These are phyloP conservation scores for Poecilia velifera DNA, from an alignment of 2,797 vertebrate species.

Conservation along the genomic window DNA sequence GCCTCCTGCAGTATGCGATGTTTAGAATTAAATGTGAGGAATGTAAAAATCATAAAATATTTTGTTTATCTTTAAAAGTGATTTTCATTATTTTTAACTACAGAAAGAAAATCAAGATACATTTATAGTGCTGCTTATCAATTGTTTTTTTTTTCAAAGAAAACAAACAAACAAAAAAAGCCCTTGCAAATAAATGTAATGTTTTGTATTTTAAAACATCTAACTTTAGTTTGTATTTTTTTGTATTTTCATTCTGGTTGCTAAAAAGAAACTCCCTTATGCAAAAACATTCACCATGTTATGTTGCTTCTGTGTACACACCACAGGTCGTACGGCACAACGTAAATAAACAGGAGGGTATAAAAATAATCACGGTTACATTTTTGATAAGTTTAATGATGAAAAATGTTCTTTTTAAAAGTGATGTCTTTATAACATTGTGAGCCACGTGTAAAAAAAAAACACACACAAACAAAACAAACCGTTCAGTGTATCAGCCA, in stretches of 20 bases:
- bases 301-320: neutral
- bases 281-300: neutral
- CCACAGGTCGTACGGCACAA: neutral
- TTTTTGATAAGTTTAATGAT: neutral
- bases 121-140: neutral
- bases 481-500: neutral
- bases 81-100: neutral
- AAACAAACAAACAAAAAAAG: neutral
- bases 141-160: neutral
- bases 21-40: neutral
- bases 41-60: neutral
- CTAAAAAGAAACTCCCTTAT: neutral
- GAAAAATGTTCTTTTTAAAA: neutral
- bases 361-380: neutral
- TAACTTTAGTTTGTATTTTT: neutral
- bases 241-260: neutral
- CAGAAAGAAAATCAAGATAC: neutral
- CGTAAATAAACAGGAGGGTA: neutral
- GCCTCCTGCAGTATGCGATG: neutral
- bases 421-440: neutral
- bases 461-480: neutral
- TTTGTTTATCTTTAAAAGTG: neutral
- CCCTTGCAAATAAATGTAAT: neutral
- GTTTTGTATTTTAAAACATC: neutral
- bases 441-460: neutral